phyloP scores from a whole-genome alignment of 1,140 invertebrate species.

The Callitettix versicolor region DNA sequence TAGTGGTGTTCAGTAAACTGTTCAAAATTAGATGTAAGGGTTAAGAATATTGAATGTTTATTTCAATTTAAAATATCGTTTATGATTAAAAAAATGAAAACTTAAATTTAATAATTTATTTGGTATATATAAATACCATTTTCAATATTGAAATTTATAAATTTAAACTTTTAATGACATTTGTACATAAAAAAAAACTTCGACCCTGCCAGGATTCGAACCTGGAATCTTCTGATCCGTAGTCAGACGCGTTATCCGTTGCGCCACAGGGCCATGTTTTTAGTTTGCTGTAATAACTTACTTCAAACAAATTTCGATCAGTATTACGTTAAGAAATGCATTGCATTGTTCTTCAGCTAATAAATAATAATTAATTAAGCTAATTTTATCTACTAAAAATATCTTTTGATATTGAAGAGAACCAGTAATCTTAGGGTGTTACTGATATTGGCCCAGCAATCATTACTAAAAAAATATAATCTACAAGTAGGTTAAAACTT shows the following conservation, averaged over 20 bases:
- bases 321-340: not conserved
- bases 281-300: not conserved
- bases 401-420: too few relatives aligned
- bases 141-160: not conserved
- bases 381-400: not conserved
- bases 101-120: slow-evolving; percentile 9
- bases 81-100: too few relatives aligned
- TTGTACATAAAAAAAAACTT: slow-evolving; percentile 28
- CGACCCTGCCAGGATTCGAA: slow-evolving; percentile 80
- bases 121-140: slow-evolving; percentile 1
- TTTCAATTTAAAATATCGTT: too few relatives aligned
- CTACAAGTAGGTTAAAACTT: too few relatives aligned
- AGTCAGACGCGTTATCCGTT: slow-evolving; percentile 88
- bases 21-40: too few relatives aligned
- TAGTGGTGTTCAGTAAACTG: too few relatives aligned
- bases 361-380: too few relatives aligned
- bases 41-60: too few relatives aligned
- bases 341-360: not conserved
- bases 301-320: not conserved
- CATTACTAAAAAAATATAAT: too few relatives aligned
- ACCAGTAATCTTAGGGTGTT: too few relatives aligned
- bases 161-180: not conserved
- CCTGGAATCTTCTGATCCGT: slow-evolving; percentile 86
- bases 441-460: too few relatives aligned
- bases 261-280: slow-evolving; percentile 82